Evolutionary conservation across 2,113 vertebrate species (phyloP).

Genomic region (Xiphophorus hellerii): DNA sequence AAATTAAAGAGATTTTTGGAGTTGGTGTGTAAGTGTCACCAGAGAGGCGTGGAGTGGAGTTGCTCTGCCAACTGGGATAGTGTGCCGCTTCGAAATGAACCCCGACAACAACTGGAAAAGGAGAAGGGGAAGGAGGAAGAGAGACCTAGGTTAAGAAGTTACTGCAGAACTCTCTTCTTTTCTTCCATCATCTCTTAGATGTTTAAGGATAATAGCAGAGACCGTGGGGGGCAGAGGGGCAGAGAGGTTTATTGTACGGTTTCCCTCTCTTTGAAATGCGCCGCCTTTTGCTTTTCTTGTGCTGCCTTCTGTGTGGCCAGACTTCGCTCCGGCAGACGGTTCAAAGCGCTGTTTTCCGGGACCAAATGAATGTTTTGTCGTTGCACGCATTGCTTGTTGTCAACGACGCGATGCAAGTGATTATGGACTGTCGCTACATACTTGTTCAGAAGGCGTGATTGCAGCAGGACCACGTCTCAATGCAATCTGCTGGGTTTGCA

Average conservation of each 20-base stretch:
- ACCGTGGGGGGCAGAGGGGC: slow-evolving; percentile 34
- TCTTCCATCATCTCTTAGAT: background rate
- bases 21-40: slow-evolving; percentile 38
- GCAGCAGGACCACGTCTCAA: too few relatives aligned
- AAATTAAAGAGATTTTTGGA: slow-evolving; percentile 23
- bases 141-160: slow-evolving; percentile 2
- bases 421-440: too few relatives aligned
- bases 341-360: slow-evolving; percentile 14
- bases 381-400: too few relatives aligned
- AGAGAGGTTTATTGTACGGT: slow-evolving; percentile 38
- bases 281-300: slow-evolving; percentile 42
- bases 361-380: background rate
- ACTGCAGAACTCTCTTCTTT: slow-evolving; percentile 13
- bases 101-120: slow-evolving; percentile 28
- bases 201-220: slow-evolving; percentile 53
- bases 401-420: too few relatives aligned
- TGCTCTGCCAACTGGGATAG: slow-evolving; percentile 50
- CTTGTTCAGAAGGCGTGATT: too few relatives aligned
- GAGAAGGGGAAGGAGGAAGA: slow-evolving; percentile 12
- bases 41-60: slow-evolving; percentile 14
- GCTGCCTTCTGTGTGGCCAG: slow-evolving; percentile 33
- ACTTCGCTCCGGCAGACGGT: slow-evolving; percentile 8
- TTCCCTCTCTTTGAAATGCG: slow-evolving; percentile 37
- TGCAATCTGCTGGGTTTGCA: too few relatives aligned
- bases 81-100: slow-evolving; percentile 32